phyloP scores from a whole-genome alignment of 2,797 vertebrate genomes.

The Thamnophis elegans region DNA sequence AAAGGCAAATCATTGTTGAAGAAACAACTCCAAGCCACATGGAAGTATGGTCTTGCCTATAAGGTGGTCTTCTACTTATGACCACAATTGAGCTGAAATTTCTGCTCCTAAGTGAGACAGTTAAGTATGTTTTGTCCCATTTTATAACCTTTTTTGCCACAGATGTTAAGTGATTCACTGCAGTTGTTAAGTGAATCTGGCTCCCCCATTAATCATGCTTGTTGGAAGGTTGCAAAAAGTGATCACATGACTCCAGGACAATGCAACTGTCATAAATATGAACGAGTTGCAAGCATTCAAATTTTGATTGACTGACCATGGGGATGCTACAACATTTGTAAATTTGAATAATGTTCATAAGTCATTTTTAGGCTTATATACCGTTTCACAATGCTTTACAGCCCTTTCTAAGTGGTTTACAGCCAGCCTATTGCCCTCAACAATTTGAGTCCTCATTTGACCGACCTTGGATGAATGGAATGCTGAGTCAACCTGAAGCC shows the following conservation, averaged over 20 bases:
- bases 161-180: background rate
- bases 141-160: background rate
- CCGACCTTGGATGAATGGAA: background rate
- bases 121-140: background rate
- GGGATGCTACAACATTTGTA: background rate
- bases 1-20: background rate
- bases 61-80: background rate
- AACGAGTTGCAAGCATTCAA: background rate
- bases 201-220: background rate
- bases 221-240: background rate
- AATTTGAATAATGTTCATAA: background rate
- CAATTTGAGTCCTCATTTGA: background rate
- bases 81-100: background rate
- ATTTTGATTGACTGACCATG: background rate
- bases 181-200: background rate
- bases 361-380: background rate
- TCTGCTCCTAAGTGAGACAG: background rate
- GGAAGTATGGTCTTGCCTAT: background rate
- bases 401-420: background rate
- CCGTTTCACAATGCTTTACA: background rate
- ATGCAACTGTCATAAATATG: background rate
- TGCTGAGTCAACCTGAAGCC: background rate
- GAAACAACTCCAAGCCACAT: background rate
- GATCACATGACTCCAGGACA: background rate
- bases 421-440: background rate